Conservation (phyloP, 2,113 vertebrate genomes). For the Peromyscus maniculatus region DNA sequence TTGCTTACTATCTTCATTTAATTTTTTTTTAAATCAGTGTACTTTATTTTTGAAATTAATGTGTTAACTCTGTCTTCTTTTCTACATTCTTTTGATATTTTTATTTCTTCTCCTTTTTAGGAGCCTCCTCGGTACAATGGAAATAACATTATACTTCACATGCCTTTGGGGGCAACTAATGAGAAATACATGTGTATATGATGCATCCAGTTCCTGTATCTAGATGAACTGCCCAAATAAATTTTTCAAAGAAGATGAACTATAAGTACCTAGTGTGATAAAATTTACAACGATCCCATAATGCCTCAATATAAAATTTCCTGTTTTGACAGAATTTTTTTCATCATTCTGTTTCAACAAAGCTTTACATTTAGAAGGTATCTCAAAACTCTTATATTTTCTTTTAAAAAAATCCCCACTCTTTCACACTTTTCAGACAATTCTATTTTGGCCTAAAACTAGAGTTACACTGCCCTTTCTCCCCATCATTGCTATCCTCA, state of each 20-base stretch:
- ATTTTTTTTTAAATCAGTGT: constrained; percentile 1
- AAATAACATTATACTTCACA: constrained; percentile 35
- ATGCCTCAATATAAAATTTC: constrained; percentile 9
- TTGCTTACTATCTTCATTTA: background rate
- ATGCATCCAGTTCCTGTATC: background rate
- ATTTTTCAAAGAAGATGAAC: constrained; percentile 41
- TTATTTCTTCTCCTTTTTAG: background rate
- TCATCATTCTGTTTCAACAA: background rate
- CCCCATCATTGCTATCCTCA: background rate
- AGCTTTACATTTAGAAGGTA: constrained; percentile 14
- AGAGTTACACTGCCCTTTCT: background rate
- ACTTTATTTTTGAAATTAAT: background rate
- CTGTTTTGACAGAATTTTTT: background rate
- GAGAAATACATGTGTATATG: constrained; percentile 41
- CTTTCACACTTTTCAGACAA: constrained; percentile 5
- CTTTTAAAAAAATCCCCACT: background rate
- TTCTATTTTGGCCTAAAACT: constrained; percentile 16
- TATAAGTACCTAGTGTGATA: constrained; percentile 23
- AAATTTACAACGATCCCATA: constrained; percentile 23
- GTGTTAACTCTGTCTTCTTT: constrained; percentile 11
- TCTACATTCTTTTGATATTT: background rate
- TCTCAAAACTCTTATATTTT: background rate
- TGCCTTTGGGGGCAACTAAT: constrained; percentile 35
- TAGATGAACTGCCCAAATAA: constrained; percentile 23
- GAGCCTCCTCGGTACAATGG: constrained; percentile 28